Evolutionary conservation across 2,113 vertebrate species (phyloP).

Genomic region (Otus sunia): DNA sequence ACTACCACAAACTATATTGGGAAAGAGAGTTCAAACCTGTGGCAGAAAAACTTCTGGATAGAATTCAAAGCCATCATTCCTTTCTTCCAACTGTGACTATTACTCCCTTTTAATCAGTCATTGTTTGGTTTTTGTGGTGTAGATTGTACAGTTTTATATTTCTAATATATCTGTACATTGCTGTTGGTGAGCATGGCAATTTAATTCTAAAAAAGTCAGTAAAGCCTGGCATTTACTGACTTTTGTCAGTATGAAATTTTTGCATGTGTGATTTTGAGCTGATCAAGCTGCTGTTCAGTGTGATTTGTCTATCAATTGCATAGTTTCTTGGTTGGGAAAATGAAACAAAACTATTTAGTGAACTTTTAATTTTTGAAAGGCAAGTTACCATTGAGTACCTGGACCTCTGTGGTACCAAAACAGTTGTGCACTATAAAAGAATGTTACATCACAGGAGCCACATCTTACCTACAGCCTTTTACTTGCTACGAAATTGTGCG

Average conservation of each 20-base stretch:
- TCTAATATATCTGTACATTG: neutral
- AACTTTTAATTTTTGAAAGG: neutral
- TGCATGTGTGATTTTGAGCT: neutral
- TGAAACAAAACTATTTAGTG: neutral
- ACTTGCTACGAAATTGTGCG: neutral
- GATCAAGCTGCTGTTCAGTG: neutral
- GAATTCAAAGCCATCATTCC: constrained; percentile 67
- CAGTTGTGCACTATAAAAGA: neutral
- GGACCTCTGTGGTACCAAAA: neutral
- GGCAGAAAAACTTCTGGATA: constrained; percentile 82
- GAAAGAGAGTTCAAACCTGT: constrained; percentile 90
- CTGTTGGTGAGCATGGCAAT: neutral
- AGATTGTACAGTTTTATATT: neutral
- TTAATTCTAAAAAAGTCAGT: neutral
- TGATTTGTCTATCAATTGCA: neutral
- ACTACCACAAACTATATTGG: constrained; percentile 83
- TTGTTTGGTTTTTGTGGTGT: neutral
- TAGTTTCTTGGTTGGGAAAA: neutral
- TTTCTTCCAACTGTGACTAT: constrained; percentile 22
- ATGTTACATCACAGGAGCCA: neutral
- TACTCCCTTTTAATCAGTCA: neutral
- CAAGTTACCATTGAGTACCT: neutral
- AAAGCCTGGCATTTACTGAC: neutral
- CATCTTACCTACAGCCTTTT: neutral
- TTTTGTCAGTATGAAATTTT: neutral